Conservation (phyloP, 2,888 invertebrate genomes). For the Caenorhabditis sp. region DNA sequence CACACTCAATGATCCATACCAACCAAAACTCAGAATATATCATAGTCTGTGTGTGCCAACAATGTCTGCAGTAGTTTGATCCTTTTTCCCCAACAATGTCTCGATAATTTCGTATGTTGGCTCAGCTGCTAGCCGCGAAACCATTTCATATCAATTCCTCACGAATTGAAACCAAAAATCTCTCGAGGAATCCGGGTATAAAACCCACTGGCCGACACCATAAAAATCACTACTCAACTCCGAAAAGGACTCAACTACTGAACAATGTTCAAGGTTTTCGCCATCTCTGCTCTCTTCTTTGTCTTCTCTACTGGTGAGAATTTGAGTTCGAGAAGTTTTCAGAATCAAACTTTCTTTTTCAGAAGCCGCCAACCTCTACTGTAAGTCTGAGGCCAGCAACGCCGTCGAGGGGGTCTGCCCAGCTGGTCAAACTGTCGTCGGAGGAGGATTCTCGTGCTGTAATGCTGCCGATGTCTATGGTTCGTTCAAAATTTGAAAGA, state of each 20-base stretch:
- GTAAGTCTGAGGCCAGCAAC: background rate
- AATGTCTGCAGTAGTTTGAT: conserved; percentile 12
- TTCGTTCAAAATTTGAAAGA: background rate
- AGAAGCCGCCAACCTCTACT: conserved; percentile 14
- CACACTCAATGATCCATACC: background rate
- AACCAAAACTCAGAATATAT: conserved; percentile 4
- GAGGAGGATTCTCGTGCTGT: background rate
- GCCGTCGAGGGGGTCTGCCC: conserved; percentile 1
- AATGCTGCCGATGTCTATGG: conserved; percentile 9
- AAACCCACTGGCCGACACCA: too few species aligned
- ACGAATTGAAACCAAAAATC: conserved; percentile 11
- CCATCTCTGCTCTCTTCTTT: conserved; percentile 3
- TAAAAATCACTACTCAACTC: conserved; percentile 7
- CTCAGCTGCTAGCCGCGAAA: background rate
- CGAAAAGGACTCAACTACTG: background rate
- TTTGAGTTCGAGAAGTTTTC: background rate
- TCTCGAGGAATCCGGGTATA: background rate
- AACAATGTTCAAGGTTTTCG: conserved; percentile 24
- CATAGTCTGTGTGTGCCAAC: background rate
- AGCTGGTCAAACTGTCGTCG: background rate
- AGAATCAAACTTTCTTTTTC: background rate
- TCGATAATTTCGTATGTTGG: background rate
- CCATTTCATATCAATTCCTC: background rate
- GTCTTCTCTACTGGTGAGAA: conserved; percentile 13
- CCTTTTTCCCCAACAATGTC: background rate